These are phyloP conservation scores for Enteromius paludinosus DNA, from an alignment of 2,797 vertebrate genomes.

Conservation along the genomic window DNA sequence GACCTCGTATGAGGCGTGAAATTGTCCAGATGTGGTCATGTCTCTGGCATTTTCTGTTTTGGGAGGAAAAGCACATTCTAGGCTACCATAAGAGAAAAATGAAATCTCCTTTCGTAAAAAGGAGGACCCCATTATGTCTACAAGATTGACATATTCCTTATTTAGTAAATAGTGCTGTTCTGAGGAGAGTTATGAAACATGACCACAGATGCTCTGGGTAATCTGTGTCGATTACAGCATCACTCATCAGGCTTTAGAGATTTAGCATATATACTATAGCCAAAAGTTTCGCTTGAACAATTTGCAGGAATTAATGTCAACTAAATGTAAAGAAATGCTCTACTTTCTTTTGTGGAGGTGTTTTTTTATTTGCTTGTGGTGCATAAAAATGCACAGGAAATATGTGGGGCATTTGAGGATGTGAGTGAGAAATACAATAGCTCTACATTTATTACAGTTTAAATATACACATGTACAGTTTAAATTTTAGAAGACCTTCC, in stretches of 20 bases:
- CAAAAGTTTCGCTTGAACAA: not conserved
- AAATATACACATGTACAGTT: not conserved
- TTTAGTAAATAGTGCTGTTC: not conserved
- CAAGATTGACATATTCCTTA: not conserved
- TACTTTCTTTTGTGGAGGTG: not conserved
- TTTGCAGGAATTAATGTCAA: not conserved
- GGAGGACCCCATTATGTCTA: not conserved
- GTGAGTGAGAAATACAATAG: not conserved
- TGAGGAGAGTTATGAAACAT: conserved; percentile 8
- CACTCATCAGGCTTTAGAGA: conserved; percentile 2
- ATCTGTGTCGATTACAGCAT: conserved; percentile 11
- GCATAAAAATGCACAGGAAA: not conserved
- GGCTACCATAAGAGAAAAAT: not conserved
- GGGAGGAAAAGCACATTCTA: not conserved
- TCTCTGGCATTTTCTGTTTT: not conserved
- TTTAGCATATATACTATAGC: not conserved
- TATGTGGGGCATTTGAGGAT: not conserved
- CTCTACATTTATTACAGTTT: not conserved
- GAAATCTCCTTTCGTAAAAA: not conserved
- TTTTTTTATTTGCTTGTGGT: not conserved
- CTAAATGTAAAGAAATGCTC: not conserved
- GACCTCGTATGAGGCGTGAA: not conserved
- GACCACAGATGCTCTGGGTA: not conserved
- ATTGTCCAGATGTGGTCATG: conserved; percentile 28
- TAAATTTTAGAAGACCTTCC: conserved; percentile 37